Conservation (phyloP, 2,113 vertebrate genomes). For the Pyrgilauda ruficollis region DNA sequence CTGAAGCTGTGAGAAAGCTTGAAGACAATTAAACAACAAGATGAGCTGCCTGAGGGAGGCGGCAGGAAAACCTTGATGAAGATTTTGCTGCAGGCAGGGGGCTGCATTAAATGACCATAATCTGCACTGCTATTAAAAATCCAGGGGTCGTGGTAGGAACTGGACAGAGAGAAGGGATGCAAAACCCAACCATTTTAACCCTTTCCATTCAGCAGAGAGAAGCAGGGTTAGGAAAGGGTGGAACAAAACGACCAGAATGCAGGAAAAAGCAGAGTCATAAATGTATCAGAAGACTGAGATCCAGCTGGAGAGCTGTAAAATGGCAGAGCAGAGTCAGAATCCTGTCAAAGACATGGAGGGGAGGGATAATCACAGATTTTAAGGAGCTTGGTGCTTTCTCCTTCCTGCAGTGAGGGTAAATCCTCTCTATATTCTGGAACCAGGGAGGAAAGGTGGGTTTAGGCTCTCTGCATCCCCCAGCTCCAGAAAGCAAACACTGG, state of each 20-base stretch:
- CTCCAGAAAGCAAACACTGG: neutral
- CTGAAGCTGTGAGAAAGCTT: constrained; percentile 21
- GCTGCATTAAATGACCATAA: constrained; percentile 31
- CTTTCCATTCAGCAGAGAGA: neutral
- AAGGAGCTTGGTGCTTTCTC: neutral
- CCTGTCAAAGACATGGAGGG: neutral
- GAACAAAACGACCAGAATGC: neutral
- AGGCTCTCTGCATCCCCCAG: neutral
- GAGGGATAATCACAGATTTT: neutral
- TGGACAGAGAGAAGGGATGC: neutral
- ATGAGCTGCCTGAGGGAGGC: constrained; percentile 30
- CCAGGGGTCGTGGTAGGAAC: neutral
- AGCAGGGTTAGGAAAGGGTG: neutral
- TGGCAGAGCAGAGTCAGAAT: neutral
- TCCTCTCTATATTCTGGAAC: neutral
- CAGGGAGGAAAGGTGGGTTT: neutral
- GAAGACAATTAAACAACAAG: constrained; percentile 50
- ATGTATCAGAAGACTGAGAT: neutral
- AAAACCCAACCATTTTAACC: neutral
- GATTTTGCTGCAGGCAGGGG: constrained; percentile 47
- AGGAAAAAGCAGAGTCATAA: neutral
- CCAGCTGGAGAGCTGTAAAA: neutral
- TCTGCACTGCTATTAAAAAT: neutral
- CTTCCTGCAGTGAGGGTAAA: neutral
- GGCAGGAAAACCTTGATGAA: constrained; percentile 40